Evolutionary conservation across 2,113 vertebrate species (phyloP).

Genomic region (Regulus satrapa): DNA sequence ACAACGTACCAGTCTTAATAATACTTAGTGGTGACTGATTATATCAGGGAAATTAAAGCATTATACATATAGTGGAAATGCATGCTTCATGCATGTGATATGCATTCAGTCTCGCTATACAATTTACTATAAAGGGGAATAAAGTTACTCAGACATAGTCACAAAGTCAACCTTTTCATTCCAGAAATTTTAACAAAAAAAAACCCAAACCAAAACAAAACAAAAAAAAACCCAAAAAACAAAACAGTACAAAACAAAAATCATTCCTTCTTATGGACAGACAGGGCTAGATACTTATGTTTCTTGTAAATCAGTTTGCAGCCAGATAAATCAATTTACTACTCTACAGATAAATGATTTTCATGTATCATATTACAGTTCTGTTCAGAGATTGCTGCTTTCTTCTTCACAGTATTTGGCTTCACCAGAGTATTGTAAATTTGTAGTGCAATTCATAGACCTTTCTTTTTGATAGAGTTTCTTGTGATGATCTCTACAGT

Average conservation of each 20-base stretch:
- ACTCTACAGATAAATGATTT: not conserved
- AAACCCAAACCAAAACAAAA: no score
- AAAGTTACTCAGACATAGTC: not conserved
- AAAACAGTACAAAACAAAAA: no score
- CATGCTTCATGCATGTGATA: not conserved
- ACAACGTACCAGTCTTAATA: not conserved
- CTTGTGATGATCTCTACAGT: not conserved
- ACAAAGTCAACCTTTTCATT: not conserved
- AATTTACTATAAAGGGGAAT: not conserved
- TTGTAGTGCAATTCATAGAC: not conserved
- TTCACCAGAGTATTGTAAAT: not conserved
- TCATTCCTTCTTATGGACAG: not conserved
- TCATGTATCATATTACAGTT: not conserved
- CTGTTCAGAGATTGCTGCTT: not conserved
- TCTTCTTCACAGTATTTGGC: not conserved
- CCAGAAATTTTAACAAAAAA: not conserved
- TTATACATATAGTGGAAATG: not conserved
- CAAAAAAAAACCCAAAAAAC: no score
- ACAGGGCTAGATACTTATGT: not conserved
- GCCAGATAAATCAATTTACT: not conserved
- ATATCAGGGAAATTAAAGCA: not conserved
- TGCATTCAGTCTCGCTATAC: rapidly evolving
- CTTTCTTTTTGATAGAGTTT: not conserved
- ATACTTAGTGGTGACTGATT: not conserved
- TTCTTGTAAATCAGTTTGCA: not conserved